Conservation (phyloP, 92 coral and sea anemone genomes). For the Zoanthus solanderi region DNA sequence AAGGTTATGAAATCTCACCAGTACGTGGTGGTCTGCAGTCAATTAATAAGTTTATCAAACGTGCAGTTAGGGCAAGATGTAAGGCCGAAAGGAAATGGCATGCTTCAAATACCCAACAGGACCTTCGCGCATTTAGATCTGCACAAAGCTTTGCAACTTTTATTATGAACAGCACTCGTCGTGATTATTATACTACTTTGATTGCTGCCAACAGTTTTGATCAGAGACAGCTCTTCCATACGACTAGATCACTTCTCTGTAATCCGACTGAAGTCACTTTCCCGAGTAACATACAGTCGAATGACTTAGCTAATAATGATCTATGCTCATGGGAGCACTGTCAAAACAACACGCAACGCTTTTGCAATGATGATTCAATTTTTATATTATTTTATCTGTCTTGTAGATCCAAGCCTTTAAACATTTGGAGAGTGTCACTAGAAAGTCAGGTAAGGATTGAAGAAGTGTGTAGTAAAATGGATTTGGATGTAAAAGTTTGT, state of each 20-base stretch:
- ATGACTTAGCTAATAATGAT: not conserved
- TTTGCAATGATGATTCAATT: too few species aligned
- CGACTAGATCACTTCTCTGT: not conserved
- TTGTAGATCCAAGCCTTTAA: constrained; percentile 86
- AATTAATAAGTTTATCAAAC: too few species aligned
- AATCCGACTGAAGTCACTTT: constrained; percentile 2
- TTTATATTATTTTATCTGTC: not conserved
- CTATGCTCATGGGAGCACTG: too few species aligned
- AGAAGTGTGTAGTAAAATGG: too few species aligned
- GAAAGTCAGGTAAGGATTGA: constrained; percentile 48
- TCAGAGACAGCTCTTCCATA: not conserved
- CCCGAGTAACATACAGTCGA: constrained; percentile 13
- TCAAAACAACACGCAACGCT: too few species aligned
- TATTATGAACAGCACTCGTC: constrained; percentile 49
- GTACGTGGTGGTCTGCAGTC: too few species aligned
- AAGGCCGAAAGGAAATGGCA: constrained; percentile 17
- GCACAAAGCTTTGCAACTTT: constrained; percentile 35
- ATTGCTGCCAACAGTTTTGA: not conserved
- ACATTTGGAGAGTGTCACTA: constrained; percentile 75
- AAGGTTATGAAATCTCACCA: too few species aligned
- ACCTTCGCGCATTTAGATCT: constrained; percentile 47
- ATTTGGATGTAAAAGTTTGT: too few species aligned
- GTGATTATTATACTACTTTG: not conserved
- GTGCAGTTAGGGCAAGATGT: constrained; percentile 14
- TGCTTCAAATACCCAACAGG: constrained; percentile 30